Conservation (phyloP, 2,888 invertebrate genomes). For the Trilocha varians region DNA sequence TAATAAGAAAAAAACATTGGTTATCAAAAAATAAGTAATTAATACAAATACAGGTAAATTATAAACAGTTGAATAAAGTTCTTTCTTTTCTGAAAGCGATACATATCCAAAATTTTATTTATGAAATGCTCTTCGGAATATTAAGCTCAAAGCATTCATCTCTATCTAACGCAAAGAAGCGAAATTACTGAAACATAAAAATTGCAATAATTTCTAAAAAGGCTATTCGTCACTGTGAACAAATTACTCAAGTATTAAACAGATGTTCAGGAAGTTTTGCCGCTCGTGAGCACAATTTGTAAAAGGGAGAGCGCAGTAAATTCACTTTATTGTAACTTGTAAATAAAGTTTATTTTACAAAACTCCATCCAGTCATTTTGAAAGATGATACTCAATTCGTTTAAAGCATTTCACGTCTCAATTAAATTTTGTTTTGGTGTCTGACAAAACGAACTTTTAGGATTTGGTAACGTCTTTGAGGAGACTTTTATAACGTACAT, state of each 20-base stretch:
- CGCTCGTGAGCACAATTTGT: conserved; percentile 24
- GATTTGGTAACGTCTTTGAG: too few species aligned
- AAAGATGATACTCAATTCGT: background rate
- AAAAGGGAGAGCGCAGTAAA: conserved; percentile 11
- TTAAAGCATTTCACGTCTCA: background rate
- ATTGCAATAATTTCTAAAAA: conserved; percentile 3
- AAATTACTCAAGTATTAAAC: conserved; percentile 28
- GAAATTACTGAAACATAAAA: background rate
- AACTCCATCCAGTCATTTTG: background rate
- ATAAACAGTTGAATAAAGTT: too few species aligned
- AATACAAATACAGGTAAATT: too few species aligned
- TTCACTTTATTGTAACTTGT: conserved; percentile 2
- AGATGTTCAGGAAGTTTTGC: conserved; percentile 22
- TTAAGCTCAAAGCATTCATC: too few species aligned
- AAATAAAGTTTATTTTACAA: background rate
- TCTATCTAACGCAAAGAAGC: background rate
- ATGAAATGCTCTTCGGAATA: too few species aligned
- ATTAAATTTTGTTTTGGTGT: too few species aligned
- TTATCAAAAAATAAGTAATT: too few species aligned
- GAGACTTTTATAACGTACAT: too few species aligned
- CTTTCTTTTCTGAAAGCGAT: too few species aligned
- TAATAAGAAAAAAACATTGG: too few species aligned
- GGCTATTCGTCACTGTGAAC: conserved; percentile 24
- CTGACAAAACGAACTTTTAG: too few species aligned
- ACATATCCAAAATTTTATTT: too few species aligned